Evolutionary conservation across 2,888 invertebrate species (phyloP).

Genomic region (Eupithecia pulchellata): DNA sequence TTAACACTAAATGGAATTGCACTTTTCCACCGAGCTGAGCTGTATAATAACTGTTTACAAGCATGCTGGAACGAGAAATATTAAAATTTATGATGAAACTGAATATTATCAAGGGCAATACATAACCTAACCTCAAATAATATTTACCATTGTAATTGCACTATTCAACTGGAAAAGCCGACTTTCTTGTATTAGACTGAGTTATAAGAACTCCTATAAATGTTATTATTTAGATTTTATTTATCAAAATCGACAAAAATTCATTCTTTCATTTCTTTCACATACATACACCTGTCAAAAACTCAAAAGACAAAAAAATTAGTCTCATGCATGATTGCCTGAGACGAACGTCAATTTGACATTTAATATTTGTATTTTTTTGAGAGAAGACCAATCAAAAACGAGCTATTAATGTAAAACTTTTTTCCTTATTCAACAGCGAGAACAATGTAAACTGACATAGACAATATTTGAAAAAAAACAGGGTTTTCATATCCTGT

Average conservation of each 20-base stretch:
- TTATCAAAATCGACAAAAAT: conserved; percentile 60
- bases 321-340: not conserved
- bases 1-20: conserved; percentile 70
- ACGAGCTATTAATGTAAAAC: not conserved
- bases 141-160: conserved; percentile 59
- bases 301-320: not conserved
- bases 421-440: not conserved
- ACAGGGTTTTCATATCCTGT: conserved; percentile 57
- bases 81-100: conserved; percentile 32
- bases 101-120: conserved; percentile 55
- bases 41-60: conserved; percentile 77
- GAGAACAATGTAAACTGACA: conserved; percentile 29
- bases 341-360: conserved; percentile 6
- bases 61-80: conserved; percentile 71
- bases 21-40: conserved; percentile 79
- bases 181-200: conserved; percentile 14
- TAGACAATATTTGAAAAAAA: conserved; percentile 48
- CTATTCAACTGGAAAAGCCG: conserved; percentile 17
- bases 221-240: conserved; percentile 52
- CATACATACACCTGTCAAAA: conserved; percentile 13
- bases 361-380: not conserved
- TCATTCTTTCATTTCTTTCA: conserved; percentile 57
- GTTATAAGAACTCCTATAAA: conserved; percentile 27
- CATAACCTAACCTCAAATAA: conserved; percentile 65
- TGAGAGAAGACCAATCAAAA: not conserved